Evolutionary conservation across 2,797 vertebrate species (phyloP).

Genomic region (Ambastaia sidthimunki): DNA sequence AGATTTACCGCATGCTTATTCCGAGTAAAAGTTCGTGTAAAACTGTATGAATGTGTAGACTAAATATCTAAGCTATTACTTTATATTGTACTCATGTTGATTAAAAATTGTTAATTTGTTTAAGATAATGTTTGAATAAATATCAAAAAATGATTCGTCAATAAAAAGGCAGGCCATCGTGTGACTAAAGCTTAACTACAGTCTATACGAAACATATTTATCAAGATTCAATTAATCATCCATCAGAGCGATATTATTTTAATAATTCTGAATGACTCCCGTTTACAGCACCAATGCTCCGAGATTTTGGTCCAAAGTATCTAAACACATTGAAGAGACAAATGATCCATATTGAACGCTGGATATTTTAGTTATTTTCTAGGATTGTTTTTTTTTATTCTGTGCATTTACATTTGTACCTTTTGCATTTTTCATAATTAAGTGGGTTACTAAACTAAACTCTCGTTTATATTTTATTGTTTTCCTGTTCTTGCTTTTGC

Average conservation of each 20-base stretch:
- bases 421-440: neutral
- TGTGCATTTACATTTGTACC: neutral
- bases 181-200: neutral
- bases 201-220: neutral
- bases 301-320: neutral
- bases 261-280: neutral
- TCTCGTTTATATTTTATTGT: no score
- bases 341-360: no score
- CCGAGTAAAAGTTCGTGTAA: slow-evolving; percentile 75
- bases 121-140: slow-evolving; percentile 82
- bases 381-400: no score
- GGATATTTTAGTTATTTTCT: no score
- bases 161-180: neutral
- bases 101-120: slow-evolving; percentile 74
- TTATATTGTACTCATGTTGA: slow-evolving; percentile 75
- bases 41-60: slow-evolving; percentile 71
- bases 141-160: slow-evolving; percentile 60
- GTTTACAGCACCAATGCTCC: neutral
- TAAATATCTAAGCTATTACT: slow-evolving; percentile 65
- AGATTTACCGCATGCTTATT: slow-evolving; percentile 74
- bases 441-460: neutral
- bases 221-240: no score
- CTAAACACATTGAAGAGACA: no score
- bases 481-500: neutral
- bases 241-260: neutral